Evolutionary conservation across 2,888 invertebrate genomes (phyloP), one percentile per base, ranked within the genome.

Genomic region (Parapristionchus giblindavisi): DNA sequence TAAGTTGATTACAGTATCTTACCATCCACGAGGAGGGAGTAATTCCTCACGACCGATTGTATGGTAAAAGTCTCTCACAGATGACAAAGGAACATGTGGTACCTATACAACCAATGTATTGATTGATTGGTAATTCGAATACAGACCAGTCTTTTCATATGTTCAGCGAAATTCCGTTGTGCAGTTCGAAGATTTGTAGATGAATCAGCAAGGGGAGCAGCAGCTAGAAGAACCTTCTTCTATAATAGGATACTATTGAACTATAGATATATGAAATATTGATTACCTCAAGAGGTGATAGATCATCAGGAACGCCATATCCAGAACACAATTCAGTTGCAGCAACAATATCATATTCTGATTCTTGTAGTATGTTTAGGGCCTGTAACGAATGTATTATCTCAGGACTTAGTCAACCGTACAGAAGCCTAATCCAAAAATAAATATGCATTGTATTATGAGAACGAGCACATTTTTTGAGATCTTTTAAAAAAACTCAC

Each of bases 211-310:
- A 71, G 11, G 1, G 70, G 70, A 38, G 56, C 54, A 0, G 70
- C 54, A 6, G 70, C 56, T 5, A 71, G 70, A 3, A 71, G 29
- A 8, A 56, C 56, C 56, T 71, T 71, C 48, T 52, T 6, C 68
- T 68, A 24, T 8, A 68, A 52, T 14, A 51, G 34, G 36, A 1
- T 32, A 17, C 3, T 32, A 52, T 43, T 24, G 4, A 17, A 34
- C 8, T n/a, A 51, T 52, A n/a, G 17, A 36, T 68, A 24, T 34
- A 14, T 11, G 24, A 65, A 38, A 66, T 14, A 3, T 14, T 34
- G 36, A 1, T 14, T 40, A 71, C 70, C 70, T 71, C 70, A 1
- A 71, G 70, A 38, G 34, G 70, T 2, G 70, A 52, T 5, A 71
- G 70, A 27, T 27, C 40, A 11, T 21, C 11, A 14, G 43, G 17